These are phyloP conservation scores for Noctuana brunneofusca DNA, from an alignment of 2,888 invertebrate species.

Conservation along the genomic window DNA sequence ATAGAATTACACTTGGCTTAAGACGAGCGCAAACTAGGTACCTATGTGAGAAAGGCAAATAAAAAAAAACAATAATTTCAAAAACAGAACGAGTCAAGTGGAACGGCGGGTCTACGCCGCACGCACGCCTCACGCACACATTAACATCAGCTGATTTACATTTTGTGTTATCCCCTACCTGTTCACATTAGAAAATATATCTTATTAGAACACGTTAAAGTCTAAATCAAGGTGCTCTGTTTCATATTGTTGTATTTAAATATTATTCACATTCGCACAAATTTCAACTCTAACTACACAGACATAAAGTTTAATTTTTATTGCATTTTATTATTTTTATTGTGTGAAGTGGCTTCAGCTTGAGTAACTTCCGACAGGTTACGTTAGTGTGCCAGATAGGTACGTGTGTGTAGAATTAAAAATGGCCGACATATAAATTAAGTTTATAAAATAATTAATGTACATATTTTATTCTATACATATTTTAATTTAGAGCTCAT, in stretches of 20 bases:
- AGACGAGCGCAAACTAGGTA: constrained; percentile 24
- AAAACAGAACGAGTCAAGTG: constrained; percentile 55
- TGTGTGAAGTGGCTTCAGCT: constrained; percentile 32
- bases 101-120: constrained; percentile 48
- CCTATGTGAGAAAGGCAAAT: constrained; percentile 29
- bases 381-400: constrained; percentile 44
- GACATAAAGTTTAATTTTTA: neutral
- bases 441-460: constrained; percentile 38
- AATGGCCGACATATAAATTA: constrained; percentile 45
- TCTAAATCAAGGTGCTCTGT: neutral
- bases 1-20: constrained; percentile 9
- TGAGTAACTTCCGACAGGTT: constrained; percentile 34
- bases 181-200: constrained; percentile 17
- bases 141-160: constrained; percentile 49
- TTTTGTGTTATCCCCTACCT: constrained; percentile 39
- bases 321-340: constrained; percentile 8
- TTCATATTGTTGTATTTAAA: constrained; percentile 8
- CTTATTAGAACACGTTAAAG: neutral
- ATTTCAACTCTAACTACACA: neutral
- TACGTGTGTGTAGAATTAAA: constrained; percentile 49
- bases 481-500: too few relatives aligned
- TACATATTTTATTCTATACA: neutral
- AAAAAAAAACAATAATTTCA: constrained; percentile 42
- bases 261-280: neutral
- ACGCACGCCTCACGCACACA: constrained; percentile 50